Evolutionary conservation across 2,888 invertebrate species (phyloP).

Genomic region (Caenorhabditis doughertyi): DNA sequence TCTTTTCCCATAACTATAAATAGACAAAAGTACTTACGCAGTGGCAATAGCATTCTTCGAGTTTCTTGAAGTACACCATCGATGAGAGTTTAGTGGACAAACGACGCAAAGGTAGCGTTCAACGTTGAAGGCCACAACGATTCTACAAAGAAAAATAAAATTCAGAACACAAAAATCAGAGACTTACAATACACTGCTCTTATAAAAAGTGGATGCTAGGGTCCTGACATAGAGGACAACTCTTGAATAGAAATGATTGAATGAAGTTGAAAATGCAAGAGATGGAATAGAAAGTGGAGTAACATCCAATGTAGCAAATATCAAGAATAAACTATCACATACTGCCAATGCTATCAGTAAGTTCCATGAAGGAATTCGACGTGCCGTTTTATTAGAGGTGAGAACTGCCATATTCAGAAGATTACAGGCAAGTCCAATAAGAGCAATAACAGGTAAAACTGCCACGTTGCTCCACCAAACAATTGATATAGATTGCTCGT

Average conservation of each 20-base stretch:
- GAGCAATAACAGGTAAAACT: conserved; percentile 78
- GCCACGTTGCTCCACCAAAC: conserved; percentile 81
- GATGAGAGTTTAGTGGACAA: conserved; percentile 79
- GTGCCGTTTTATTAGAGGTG: conserved; percentile 77
- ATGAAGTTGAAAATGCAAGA: conserved; percentile 71
- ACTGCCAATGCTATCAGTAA: conserved; percentile 81
- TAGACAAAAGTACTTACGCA: conserved; percentile 61
- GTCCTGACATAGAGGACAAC: conserved; percentile 80
- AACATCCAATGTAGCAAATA: conserved; percentile 82
- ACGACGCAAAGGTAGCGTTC: conserved; percentile 83
- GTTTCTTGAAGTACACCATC: conserved; percentile 76
- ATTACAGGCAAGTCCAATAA: conserved; percentile 80
- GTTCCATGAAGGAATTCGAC: conserved; percentile 82
- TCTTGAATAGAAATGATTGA: conserved; percentile 74
- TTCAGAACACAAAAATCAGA: not conserved
- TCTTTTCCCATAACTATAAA: not conserved
- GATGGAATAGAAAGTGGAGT: conserved; percentile 74
- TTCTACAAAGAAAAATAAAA: conserved; percentile 64
- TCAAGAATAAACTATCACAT: conserved; percentile 80
- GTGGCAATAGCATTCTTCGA: conserved; percentile 72
- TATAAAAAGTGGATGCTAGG: conserved; percentile 82
- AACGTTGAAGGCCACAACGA: conserved; percentile 82
- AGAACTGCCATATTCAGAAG: conserved; percentile 80
- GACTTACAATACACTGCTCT: conserved; percentile 82
- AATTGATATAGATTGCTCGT: conserved; percentile 72